A percentile compares a stretch with the other conserved stretches of the same genome.
Evolutionary conservation across 2,888 invertebrate species (phyloP).

Genomic region (Scaeva pyrastri): DNA sequence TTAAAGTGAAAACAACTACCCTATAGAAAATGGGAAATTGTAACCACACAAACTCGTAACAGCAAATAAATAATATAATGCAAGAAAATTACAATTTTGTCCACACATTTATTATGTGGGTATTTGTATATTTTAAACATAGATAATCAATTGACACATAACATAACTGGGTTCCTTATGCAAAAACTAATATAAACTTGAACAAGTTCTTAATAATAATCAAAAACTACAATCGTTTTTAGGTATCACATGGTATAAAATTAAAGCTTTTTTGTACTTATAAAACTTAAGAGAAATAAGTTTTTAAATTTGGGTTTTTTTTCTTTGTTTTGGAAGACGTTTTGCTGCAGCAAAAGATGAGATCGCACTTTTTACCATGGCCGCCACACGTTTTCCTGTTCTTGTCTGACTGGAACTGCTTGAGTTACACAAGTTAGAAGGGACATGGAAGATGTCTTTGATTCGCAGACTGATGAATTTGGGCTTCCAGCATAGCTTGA

Average conservation of each 20-base stretch:
- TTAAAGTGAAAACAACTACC: no score
- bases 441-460: constrained; percentile 75
- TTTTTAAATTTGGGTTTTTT: background rate
- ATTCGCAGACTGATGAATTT: constrained; percentile 80
- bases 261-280: constrained; percentile 60
- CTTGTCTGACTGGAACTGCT: constrained; percentile 64
- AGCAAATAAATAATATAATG: background rate
- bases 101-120: background rate
- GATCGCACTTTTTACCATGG: constrained; percentile 79
- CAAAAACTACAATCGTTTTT: constrained; percentile 50
- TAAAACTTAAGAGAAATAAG: constrained; percentile 25
- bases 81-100: background rate
- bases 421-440: constrained; percentile 78
- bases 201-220: constrained; percentile 58
- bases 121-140: constrained; percentile 6
- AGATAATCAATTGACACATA: constrained; percentile 23
- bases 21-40: no score
- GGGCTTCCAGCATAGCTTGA: constrained; percentile 82
- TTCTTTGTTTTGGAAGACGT: constrained; percentile 58
- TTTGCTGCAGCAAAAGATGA: constrained; percentile 9
- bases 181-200: constrained; percentile 47
- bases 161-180: constrained; percentile 34
- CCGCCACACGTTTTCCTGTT: constrained; percentile 81
- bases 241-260: constrained; percentile 63
- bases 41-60: background rate